phyloP scores from a whole-genome alignment of 1,140 invertebrate species.

The Nomia melanderi region DNA sequence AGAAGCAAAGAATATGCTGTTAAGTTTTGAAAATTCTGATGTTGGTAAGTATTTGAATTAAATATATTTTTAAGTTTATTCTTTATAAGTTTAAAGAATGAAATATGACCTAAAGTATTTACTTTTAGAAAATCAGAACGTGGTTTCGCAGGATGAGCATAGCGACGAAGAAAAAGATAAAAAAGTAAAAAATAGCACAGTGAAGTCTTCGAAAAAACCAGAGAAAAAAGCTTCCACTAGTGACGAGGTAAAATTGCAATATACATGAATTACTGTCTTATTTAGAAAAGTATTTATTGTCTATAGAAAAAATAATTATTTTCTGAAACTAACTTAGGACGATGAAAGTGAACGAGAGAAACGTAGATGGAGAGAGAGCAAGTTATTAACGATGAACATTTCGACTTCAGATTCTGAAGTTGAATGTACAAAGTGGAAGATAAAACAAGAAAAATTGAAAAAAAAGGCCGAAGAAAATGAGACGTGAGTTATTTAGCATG shows the following conservation, averaged over 20 bases:
- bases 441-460: slow-evolving; percentile 57
- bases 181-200: slow-evolving; percentile 31
- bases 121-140: slow-evolving; percentile 27
- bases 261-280: background rate
- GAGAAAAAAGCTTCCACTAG: slow-evolving; percentile 3
- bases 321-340: slow-evolving; percentile 27
- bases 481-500: slow-evolving; percentile 57
- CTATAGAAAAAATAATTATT: background rate
- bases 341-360: slow-evolving; percentile 52
- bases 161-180: slow-evolving; percentile 31
- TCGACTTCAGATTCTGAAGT: slow-evolving; percentile 71
- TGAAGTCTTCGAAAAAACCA: slow-evolving; percentile 22
- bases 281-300: background rate
- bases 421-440: slow-evolving; percentile 59
- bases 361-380: slow-evolving; percentile 70
- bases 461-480: slow-evolving; percentile 52
- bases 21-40: slow-evolving; percentile 70
- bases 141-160: background rate
- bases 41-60: slow-evolving; percentile 57
- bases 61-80: background rate
- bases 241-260: slow-evolving; percentile 3
- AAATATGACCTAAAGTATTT: slow-evolving; percentile 7
- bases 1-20: slow-evolving; percentile 63
- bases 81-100: slow-evolving; percentile 1
- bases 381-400: slow-evolving; percentile 70